phyloP scores from a whole-genome alignment of 2,797 vertebrate genomes.

The Pogoniulus pusillus region DNA sequence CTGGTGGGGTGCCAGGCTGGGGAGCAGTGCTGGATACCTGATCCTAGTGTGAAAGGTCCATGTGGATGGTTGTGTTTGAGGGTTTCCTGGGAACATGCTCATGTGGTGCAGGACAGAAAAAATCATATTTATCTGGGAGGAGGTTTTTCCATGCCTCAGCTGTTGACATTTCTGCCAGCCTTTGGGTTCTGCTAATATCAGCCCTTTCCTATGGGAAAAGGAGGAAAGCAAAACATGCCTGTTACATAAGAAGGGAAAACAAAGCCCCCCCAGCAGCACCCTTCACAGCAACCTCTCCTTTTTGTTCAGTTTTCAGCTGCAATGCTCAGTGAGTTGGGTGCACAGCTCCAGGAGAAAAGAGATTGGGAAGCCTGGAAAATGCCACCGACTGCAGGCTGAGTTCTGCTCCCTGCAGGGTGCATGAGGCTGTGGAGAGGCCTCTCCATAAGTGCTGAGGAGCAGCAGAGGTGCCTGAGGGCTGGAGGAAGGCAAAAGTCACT shows the following conservation, averaged over 20 bases:
- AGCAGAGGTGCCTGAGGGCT: too few species aligned
- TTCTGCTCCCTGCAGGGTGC: too few species aligned
- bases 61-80: not conserved
- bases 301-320: not conserved
- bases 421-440: too few species aligned
- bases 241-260: constrained; percentile 20
- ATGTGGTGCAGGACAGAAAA: not conserved
- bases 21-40: not conserved
- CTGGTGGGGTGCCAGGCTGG: not conserved
- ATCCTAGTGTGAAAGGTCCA: not conserved
- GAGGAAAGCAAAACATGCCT: not conserved
- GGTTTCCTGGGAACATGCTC: not conserved
- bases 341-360: not conserved
- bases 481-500: too few species aligned
- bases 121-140: not conserved
- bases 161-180: constrained; percentile 31
- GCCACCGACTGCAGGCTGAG: too few species aligned
- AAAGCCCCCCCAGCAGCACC: not conserved
- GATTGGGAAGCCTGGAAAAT: too few species aligned
- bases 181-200: constrained; percentile 31
- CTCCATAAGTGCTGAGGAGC: too few species aligned
- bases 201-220: constrained; percentile 46
- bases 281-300: not conserved
- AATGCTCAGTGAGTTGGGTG: not conserved
- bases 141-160: constrained; percentile 24